phyloP scores from a whole-genome alignment of 2,888 invertebrate genomes.

The Lepetodrilus schrolli region DNA sequence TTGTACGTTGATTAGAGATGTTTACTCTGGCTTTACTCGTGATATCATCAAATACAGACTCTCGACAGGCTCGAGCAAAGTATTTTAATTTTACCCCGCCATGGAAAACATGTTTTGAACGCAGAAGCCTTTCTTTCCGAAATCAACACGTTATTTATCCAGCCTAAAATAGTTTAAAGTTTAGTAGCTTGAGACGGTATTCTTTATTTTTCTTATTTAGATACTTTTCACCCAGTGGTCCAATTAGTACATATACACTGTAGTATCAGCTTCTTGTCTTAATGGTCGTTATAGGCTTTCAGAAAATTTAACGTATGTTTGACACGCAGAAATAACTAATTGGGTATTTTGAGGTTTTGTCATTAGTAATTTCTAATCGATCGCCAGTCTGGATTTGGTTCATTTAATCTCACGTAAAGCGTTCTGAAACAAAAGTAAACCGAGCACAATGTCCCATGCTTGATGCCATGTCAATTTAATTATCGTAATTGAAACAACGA shows the following conservation, averaged over 20 bases:
- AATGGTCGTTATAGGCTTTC: constrained; percentile 16
- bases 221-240: too few relatives aligned
- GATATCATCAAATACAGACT: constrained; percentile 4
- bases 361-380: constrained; percentile 10
- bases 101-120: too few relatives aligned
- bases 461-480: neutral
- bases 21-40: constrained; percentile 4
- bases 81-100: neutral
- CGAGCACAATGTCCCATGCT: neutral
- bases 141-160: too few relatives aligned
- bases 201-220: too few relatives aligned
- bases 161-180: too few relatives aligned
- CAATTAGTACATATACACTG: too few relatives aligned
- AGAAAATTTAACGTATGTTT: constrained; percentile 23
- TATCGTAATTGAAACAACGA: neutral
- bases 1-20: constrained; percentile 1
- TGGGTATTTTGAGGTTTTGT: neutral
- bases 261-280: neutral
- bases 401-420: neutral
- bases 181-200: too few relatives aligned
- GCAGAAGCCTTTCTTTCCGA: too few relatives aligned
- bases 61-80: constrained; percentile 15
- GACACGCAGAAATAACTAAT: constrained; percentile 5
- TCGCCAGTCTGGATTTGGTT: constrained; percentile 1
- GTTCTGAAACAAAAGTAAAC: neutral